Conservation (phyloP, 2,797 vertebrate genomes). For the Sebastiscus tertius region DNA sequence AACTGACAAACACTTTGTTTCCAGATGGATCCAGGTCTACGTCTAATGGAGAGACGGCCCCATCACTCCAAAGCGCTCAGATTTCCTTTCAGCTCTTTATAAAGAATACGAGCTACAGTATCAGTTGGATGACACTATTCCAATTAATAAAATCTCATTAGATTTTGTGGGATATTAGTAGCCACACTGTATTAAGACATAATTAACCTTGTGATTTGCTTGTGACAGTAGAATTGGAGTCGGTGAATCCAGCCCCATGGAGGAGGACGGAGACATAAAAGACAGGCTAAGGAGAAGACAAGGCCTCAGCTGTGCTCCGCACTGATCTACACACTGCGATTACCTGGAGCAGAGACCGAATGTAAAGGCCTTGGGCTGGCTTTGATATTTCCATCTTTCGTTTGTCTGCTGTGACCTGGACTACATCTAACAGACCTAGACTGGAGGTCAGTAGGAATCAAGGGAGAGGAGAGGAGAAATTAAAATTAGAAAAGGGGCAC, state of each 20-base stretch:
- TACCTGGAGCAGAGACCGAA: conserved; percentile 81
- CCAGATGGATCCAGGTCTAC: conserved; percentile 64
- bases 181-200: conserved; percentile 66
- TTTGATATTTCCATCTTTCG: conserved; percentile 85
- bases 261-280: conserved; percentile 48
- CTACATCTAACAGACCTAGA: conserved; percentile 84
- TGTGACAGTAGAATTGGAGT: conserved; percentile 65
- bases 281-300: conserved; percentile 49
- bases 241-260: conserved; percentile 32
- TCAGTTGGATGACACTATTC: conserved; percentile 49
- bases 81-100: conserved; percentile 41
- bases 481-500: conserved; percentile 17
- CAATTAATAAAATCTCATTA: conserved; percentile 73
- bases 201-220: conserved; percentile 73
- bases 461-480: conserved; percentile 29
- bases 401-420: conserved; percentile 80
- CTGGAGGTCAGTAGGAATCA: conserved; percentile 83
- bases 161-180: conserved; percentile 63
- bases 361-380: conserved; percentile 84
- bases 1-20: conserved; percentile 72
- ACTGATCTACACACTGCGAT: conserved; percentile 66
- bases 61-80: conserved; percentile 43
- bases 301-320: conserved; percentile 64
- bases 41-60: conserved; percentile 55
- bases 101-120: neutral